These are phyloP conservation scores for Menidia beryllina DNA, from an alignment of 2,113 vertebrate species.

Conservation along the genomic window DNA sequence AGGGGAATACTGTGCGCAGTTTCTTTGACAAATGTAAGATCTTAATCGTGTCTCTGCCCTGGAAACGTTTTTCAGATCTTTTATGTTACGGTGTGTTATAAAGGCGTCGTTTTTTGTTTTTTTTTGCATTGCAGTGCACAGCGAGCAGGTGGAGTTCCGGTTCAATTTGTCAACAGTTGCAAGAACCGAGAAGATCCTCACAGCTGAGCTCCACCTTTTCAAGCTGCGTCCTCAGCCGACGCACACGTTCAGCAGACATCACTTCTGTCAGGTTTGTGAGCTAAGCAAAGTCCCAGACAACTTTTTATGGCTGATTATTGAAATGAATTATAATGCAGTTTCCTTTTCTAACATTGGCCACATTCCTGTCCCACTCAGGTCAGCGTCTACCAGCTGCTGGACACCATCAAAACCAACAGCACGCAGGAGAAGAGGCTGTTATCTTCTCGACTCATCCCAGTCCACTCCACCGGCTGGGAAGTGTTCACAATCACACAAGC, in stretches of 20 bases:
- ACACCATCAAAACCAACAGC: constrained; percentile 67
- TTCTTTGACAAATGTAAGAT: constrained; percentile 91
- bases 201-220: constrained; percentile 91
- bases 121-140: constrained; percentile 75
- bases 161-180: constrained; percentile 87
- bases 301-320: neutral
- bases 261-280: constrained; percentile 88
- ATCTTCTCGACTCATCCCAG: constrained; percentile 83
- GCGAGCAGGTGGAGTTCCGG: constrained; percentile 84
- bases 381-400: constrained; percentile 87
- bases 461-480: constrained; percentile 89
- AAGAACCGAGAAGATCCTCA: constrained; percentile 87
- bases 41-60: neutral
- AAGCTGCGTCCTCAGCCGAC: constrained; percentile 81
- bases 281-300: neutral
- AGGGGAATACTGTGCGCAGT: constrained; percentile 92
- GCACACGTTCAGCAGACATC: constrained; percentile 75
- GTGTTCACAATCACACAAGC: constrained; percentile 90
- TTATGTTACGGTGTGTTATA: too few relatives aligned
- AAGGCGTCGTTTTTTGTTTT: too few relatives aligned
- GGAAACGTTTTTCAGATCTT: neutral
- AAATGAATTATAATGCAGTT: neutral
- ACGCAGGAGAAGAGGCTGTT: constrained; percentile 82
- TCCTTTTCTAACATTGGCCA: neutral
- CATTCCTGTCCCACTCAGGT: constrained; percentile 75